Evolutionary conservation across 2,113 vertebrate species (phyloP), one percentile per base, ranked within the genome.

Genomic region (Microtus richardsoni): DNA sequence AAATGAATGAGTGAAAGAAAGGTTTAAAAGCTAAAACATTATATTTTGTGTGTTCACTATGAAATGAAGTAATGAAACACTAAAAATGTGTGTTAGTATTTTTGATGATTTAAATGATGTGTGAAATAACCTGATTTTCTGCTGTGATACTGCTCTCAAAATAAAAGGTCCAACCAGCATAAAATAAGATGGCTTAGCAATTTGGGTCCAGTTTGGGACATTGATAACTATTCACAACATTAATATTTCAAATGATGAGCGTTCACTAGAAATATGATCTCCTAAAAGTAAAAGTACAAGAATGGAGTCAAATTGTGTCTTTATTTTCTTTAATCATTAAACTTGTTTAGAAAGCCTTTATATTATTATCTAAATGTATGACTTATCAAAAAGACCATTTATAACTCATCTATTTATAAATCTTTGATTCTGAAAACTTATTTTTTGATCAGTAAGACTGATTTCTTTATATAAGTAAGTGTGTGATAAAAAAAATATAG

Each of bases 101-200:
- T 97, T 96, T 82, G 77, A 93, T 97, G 5, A 95, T 93, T 89
- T 66, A 98, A 97, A 96, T 97, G 28, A 89, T 91, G 70, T 94
- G 64, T 97, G 95, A 97, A 98, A 98, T 98, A 79, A 88, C 2
- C 16, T 96, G 68, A 89, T 79, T 97, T 96, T 94, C 95, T 97
- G 83, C 62, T 84, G 17, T 95, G 89, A 93, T 71, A 1, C 54
- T 96, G 7, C 13, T 91, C 4, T 28, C 30, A 33, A 97, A 97
- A 66, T 91, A 95, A 86, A 74, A 95, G 96, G 77, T 74, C n/a
- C 0, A 70, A 89, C 58, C 14, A 96, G 77, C 60, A 3, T 90
- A 52, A 91, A 93, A 92, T 44, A 78, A 93, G 24, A 58, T 88
- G 60, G 93, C 60, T 95, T 26, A 80, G 52, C 0, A 47, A 5